Conservation (phyloP, 2,113 vertebrate genomes). For the Calidris pygmaea region DNA sequence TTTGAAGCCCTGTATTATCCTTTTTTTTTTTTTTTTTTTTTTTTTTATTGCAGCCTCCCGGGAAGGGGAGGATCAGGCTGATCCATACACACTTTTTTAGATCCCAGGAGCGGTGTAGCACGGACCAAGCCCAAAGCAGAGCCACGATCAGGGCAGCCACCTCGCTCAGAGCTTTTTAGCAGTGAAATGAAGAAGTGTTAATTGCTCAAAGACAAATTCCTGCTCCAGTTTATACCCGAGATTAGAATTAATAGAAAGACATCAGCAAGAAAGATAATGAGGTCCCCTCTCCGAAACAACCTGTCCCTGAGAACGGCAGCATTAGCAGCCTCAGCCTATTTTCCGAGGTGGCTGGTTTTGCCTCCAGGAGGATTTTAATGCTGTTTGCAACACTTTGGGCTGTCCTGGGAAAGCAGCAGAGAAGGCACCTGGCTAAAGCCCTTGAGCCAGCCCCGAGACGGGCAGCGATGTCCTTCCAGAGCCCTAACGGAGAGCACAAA, state of each 20-base stretch:
- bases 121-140: not conserved
- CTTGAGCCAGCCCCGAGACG: not conserved
- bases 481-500: accelerated
- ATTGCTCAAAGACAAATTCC: not conserved
- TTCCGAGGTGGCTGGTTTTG: not conserved
- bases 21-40: not conserved
- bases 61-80: not conserved
- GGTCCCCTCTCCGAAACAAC: not conserved
- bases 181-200: not conserved
- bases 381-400: not conserved
- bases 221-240: not conserved
- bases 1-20: not conserved
- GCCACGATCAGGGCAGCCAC: not conserved
- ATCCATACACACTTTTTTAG: not conserved
- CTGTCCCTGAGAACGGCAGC: not conserved
- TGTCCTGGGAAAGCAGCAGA: not conserved
- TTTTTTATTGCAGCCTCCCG: not conserved
- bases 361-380: not conserved
- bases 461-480: not conserved
- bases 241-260: not conserved
- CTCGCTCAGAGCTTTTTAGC: not conserved
- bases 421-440: not conserved
- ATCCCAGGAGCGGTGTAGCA: not conserved
- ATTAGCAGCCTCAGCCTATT: not conserved
- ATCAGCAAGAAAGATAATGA: accelerated